Conservation (phyloP, 2,888 invertebrate species). For the Ormyrus pomaceus region DNA sequence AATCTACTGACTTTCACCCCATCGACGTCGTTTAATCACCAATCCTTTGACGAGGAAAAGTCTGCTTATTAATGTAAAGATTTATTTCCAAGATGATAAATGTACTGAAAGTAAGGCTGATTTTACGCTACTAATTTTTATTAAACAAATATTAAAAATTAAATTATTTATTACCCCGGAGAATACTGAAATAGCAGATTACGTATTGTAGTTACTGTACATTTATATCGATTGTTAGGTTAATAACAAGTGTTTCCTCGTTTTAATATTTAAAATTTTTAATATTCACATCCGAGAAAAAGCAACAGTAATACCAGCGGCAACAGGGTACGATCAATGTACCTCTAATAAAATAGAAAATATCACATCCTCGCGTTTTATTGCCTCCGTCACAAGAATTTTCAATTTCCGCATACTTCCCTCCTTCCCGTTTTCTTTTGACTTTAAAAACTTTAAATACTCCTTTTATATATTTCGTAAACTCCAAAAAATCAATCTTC, state of each 20-base stretch:
- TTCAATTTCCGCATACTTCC: constrained; percentile 39
- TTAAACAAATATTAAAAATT: too few species aligned
- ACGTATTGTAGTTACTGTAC: too few species aligned
- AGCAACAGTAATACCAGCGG: neutral
- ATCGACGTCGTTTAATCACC: constrained; percentile 11
- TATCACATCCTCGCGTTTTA: constrained; percentile 20
- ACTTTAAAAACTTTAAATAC: constrained; percentile 23
- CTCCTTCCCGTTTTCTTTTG: neutral
- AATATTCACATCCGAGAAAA: neutral
- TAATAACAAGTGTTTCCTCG: neutral
- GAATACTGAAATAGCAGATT: too few species aligned
- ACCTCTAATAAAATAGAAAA: constrained; percentile 24
- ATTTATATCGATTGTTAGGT: too few species aligned
- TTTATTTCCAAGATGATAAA: neutral
- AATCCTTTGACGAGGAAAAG: constrained; percentile 1
- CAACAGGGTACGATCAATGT: constrained; percentile 16
- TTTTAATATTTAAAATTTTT: neutral
- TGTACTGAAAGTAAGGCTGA: neutral
- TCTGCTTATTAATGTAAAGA: neutral
- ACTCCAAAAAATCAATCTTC: too few species aligned
- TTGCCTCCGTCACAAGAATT: constrained; percentile 31
- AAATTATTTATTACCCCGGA: too few species aligned
- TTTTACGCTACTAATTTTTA: neutral
- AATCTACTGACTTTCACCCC: neutral
- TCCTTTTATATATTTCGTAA: neutral